A percentile compares a stretch with the other conserved stretches of the same genome.
These are phyloP conservation scores for Anguilla marmorata DNA, from an alignment of 2,797 vertebrate genomes.

Conservation along the genomic window DNA sequence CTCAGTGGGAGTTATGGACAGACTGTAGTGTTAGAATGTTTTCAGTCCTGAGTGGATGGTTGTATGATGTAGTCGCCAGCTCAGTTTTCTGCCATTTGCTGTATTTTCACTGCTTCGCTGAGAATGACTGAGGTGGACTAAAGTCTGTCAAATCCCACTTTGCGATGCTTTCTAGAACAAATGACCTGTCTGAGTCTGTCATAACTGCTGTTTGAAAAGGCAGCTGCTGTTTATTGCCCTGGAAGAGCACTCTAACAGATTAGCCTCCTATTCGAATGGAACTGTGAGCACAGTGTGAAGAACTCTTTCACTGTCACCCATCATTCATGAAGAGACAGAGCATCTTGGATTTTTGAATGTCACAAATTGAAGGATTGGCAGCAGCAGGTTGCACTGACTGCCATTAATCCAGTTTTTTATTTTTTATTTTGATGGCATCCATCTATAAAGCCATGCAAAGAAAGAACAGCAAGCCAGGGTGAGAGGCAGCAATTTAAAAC, in stretches of 20 bases:
- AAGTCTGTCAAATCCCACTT: slow-evolving; percentile 25
- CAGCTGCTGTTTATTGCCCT: slow-evolving; percentile 3
- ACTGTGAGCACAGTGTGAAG: not conserved
- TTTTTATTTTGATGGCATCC: not conserved
- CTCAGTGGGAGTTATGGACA: not conserved
- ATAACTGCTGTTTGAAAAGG: slow-evolving; percentile 33
- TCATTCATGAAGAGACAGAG: not conserved
- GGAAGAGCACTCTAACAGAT: slow-evolving; percentile 3
- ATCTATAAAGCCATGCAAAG: slow-evolving; percentile 11
- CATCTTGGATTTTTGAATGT: not conserved
- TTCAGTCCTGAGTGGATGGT: not conserved
- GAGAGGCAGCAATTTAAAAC: slow-evolving; percentile 32
- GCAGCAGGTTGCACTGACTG: not conserved
- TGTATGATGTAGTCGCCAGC: not conserved
- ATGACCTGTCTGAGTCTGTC: slow-evolving; percentile 22
- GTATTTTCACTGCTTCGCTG: slow-evolving; percentile 15
- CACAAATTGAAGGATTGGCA: not conserved
- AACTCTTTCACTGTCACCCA: not conserved
- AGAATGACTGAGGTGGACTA: slow-evolving; percentile 1
- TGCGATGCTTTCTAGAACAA: not conserved
- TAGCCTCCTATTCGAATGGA: not conserved
- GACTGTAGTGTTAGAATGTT: not conserved
- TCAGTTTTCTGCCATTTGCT: slow-evolving; percentile 11
- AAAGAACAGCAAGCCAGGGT: not conserved
- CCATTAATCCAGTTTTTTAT: not conserved